Evolutionary conservation across 2,113 vertebrate genomes (phyloP).

Genomic region (Pterocles gutturalis): DNA sequence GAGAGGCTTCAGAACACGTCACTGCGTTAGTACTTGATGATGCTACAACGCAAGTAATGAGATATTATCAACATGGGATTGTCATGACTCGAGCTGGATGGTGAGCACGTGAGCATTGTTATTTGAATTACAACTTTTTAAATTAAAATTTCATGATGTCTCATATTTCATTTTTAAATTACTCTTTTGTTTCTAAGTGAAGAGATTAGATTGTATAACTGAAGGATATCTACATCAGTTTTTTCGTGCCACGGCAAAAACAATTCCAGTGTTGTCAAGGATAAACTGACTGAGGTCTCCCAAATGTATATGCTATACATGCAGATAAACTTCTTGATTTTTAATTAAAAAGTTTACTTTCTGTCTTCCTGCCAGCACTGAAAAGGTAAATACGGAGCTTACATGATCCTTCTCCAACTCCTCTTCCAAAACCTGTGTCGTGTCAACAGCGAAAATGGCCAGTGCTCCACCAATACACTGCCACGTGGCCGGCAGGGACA

Average conservation of each 20-base stretch:
- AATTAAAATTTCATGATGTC: not conserved
- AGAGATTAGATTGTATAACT: not conserved
- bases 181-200: not conserved
- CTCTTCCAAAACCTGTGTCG: not conserved
- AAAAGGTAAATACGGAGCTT: not conserved
- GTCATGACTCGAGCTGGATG: not conserved
- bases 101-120: not conserved
- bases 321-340: not conserved
- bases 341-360: not conserved
- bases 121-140: not conserved
- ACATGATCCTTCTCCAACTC: not conserved
- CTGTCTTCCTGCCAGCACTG: not conserved
- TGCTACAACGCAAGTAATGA: not conserved
- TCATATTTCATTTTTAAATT: not conserved
- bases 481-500: not conserved
- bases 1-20: not conserved
- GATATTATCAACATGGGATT: not conserved
- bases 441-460: not conserved
- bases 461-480: rapidly evolving
- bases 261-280: not conserved
- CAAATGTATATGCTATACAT: not conserved
- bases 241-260: not conserved
- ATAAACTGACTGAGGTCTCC: not conserved
- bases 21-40: not conserved
- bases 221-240: not conserved